phyloP scores from a whole-genome alignment of 1,140 invertebrate genomes.

The Drosophila repleta region DNA sequence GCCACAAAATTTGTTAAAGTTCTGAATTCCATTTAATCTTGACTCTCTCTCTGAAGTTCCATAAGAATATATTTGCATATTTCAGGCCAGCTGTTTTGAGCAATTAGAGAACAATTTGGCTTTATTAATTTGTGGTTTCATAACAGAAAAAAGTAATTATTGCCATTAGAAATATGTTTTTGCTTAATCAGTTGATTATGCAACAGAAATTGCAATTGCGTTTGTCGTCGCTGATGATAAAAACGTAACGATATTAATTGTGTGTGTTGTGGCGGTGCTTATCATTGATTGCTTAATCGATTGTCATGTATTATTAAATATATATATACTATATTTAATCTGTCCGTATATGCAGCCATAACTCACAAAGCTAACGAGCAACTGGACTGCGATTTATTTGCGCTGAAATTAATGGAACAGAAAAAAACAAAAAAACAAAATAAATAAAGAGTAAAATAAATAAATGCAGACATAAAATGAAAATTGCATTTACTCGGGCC shows the following conservation, averaged over 20 bases:
- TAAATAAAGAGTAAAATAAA: background rate
- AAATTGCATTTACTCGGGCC: constrained; percentile 29
- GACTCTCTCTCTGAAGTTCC: too few relatives aligned
- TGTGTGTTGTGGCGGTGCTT: background rate
- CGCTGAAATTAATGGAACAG: constrained; percentile 27
- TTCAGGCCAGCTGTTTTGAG: too few relatives aligned
- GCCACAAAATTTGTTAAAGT: too few relatives aligned
- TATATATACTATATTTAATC: constrained; percentile 8
- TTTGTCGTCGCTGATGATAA: background rate
- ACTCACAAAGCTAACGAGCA: constrained; percentile 8
- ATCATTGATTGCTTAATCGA: constrained; percentile 29
- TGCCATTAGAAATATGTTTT: background rate
- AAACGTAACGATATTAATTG: constrained; percentile 26
- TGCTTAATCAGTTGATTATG: constrained; percentile 20
- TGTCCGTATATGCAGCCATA: background rate
- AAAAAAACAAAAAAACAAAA: constrained; percentile 1
- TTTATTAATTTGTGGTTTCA: too few relatives aligned
- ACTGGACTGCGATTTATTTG: background rate
- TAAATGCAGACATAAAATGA: background rate
- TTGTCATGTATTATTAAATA: constrained; percentile 28
- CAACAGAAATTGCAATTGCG: constrained; percentile 7
- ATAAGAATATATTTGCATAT: too few relatives aligned
- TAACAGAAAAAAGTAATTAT: background rate
- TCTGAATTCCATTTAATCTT: too few relatives aligned
- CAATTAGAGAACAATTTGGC: too few relatives aligned